A percentile compares a stretch with the other conserved stretches of the same genome.
These are phyloP conservation scores for Lepus americanus DNA, from an alignment of 2,113 vertebrate genomes.

Conservation along the genomic window DNA sequence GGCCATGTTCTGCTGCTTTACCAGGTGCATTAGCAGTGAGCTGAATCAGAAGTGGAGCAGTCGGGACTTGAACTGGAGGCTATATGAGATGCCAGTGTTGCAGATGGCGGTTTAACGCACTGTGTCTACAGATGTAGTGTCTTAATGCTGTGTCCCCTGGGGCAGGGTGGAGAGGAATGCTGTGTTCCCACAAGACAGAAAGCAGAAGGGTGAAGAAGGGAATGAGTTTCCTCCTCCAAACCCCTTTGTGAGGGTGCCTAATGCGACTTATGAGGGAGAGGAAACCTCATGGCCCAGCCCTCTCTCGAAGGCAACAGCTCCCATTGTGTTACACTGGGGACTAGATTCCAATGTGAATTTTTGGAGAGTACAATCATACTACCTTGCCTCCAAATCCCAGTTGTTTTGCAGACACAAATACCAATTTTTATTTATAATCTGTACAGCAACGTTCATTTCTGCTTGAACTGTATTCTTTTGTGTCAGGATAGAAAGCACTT, in stretches of 20 bases:
- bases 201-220: not conserved
- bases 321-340: not conserved
- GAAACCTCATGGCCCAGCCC: not conserved
- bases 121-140: too few species aligned
- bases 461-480: not conserved
- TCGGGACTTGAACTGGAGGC: too few species aligned
- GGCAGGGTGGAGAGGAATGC: not conserved
- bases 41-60: too few species aligned
- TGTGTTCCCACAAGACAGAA: not conserved
- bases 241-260: not conserved
- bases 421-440: not conserved
- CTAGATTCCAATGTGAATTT: not conserved
- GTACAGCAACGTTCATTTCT: not conserved
- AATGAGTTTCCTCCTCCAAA: not conserved
- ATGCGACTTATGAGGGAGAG: not conserved
- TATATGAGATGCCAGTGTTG: too few species aligned
- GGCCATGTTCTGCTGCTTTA: too few species aligned
- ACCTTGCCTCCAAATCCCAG: not conserved
- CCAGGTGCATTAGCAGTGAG: too few species aligned
- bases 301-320: not conserved
- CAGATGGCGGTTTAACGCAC: too few species aligned
- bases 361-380: not conserved
- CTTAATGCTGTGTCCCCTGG: not conserved
- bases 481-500: not conserved
- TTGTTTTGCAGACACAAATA: slow-evolving; percentile 4